These are phyloP conservation scores for Phrynocephalus forsythii DNA, from an alignment of 2,797 vertebrate genomes.

Conservation along the genomic window DNA sequence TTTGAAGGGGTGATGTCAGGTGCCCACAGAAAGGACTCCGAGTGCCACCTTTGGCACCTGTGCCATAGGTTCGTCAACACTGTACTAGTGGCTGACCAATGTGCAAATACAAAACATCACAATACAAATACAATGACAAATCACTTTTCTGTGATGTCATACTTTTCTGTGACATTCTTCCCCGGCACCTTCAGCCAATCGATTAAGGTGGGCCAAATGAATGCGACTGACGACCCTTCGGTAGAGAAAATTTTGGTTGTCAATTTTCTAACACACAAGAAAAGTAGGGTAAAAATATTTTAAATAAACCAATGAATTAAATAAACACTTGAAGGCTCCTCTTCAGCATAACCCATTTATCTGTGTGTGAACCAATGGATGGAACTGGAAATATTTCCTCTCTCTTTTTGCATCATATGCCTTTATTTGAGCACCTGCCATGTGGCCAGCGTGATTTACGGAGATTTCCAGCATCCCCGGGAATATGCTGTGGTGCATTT, in stretches of 20 bases:
- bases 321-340: conserved; percentile 64
- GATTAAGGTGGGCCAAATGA: neutral
- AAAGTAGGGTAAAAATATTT: too few species aligned
- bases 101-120: too few species aligned
- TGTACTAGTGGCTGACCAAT: too few species aligned
- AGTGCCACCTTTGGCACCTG: too few species aligned
- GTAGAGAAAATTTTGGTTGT: conserved; percentile 45
- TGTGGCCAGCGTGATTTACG: conserved; percentile 79
- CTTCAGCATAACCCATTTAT: conserved; percentile 63
- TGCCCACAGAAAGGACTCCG: too few species aligned
- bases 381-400: conserved; percentile 65
- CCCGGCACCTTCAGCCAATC: neutral
- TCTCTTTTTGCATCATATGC: conserved; percentile 61
- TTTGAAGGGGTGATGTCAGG: too few species aligned
- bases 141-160: too few species aligned
- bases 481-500: conserved; percentile 72
- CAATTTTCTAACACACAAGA: conserved; percentile 66
- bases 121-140: too few species aligned
- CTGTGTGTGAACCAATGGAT: conserved; percentile 63
- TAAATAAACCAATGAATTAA: too few species aligned
- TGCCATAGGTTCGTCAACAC: too few species aligned
- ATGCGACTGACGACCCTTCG: neutral
- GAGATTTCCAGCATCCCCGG: conserved; percentile 71
- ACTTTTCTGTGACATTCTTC: too few species aligned
- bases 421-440: conserved; percentile 75